A percentile compares a stretch with the other conserved stretches of the same genome.
Evolutionary conservation across 1,140 invertebrate genomes (phyloP).

Genomic region (Drosophila bipectinata): DNA sequence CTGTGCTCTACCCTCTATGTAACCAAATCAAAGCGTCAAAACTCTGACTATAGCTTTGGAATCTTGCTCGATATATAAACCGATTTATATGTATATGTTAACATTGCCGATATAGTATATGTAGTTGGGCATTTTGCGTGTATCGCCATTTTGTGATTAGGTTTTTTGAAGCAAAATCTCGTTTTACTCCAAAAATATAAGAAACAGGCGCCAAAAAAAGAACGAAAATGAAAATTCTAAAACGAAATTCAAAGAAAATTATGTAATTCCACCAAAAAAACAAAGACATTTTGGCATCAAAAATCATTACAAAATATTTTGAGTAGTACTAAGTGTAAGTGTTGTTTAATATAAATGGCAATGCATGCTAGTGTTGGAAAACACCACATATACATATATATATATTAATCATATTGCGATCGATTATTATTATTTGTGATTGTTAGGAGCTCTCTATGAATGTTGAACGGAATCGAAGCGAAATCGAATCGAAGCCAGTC

Average conservation of each 20-base stretch:
- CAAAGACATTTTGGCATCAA: slow-evolving; percentile 10
- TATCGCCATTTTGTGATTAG: slow-evolving; percentile 72
- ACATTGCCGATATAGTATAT: slow-evolving; percentile 51
- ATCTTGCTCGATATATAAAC: slow-evolving; percentile 42
- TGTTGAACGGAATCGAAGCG: slow-evolving; percentile 62
- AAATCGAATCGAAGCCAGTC: slow-evolving; percentile 46
- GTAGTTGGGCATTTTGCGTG: slow-evolving; percentile 59
- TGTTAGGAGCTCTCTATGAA: slow-evolving; percentile 73
- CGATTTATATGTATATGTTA: slow-evolving; percentile 60
- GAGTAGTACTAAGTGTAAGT: slow-evolving; percentile 56
- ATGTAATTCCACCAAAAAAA: slow-evolving; percentile 26
- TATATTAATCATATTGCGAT: slow-evolving; percentile 20
- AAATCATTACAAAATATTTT: slow-evolving; percentile 43
- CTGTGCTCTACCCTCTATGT: slow-evolving; percentile 69
- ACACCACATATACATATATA: slow-evolving; percentile 23
- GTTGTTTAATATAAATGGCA: slow-evolving; percentile 55
- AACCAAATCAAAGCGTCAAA: slow-evolving; percentile 23
- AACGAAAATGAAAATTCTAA: slow-evolving; percentile 18
- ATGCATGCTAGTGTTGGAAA: slow-evolving; percentile 42
- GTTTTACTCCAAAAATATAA: slow-evolving; percentile 21
- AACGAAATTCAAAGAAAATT: slow-evolving; percentile 25
- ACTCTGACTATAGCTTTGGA: slow-evolving; percentile 30
- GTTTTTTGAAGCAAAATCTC: slow-evolving; percentile 57
- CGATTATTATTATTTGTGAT: slow-evolving; percentile 62
- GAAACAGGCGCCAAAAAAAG: slow-evolving; percentile 39